phyloP scores from a whole-genome alignment of 1,140 invertebrate genomes.

The Rhizoglyphus robini region DNA sequence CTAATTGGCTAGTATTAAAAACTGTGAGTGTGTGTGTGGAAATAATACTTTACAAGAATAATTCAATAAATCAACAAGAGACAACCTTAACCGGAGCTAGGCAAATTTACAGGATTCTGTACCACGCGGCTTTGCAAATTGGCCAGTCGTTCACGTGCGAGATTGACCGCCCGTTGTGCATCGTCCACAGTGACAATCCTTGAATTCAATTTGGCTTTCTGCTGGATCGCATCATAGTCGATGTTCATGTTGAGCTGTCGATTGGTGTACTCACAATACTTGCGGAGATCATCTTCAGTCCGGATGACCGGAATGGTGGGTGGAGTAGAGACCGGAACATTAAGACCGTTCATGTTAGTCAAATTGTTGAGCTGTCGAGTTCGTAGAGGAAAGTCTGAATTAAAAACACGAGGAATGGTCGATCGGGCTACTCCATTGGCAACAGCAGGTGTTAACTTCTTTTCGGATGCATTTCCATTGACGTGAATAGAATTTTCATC shows the following conservation, averaged over 20 bases:
- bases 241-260: background rate
- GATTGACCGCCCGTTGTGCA: background rate
- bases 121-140: background rate
- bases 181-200: background rate
- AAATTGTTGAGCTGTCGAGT: background rate
- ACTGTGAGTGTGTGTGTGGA: too few relatives aligned
- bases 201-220: background rate
- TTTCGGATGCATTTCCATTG: background rate
- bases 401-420: background rate
- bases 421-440: background rate
- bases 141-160: background rate
- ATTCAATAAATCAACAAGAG: too few relatives aligned
- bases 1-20: too few relatives aligned
- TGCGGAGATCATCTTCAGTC: background rate
- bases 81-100: too few relatives aligned
- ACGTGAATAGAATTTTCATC: background rate
- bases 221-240: background rate
- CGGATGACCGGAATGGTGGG: background rate
- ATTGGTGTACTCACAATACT: background rate
- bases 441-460: background rate
- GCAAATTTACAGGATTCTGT: too few relatives aligned
- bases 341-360: background rate
- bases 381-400: background rate
- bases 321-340: background rate
- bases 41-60: too few relatives aligned